Conservation (phyloP, 2,113 vertebrate species). For the Nansenia antarctica region DNA sequence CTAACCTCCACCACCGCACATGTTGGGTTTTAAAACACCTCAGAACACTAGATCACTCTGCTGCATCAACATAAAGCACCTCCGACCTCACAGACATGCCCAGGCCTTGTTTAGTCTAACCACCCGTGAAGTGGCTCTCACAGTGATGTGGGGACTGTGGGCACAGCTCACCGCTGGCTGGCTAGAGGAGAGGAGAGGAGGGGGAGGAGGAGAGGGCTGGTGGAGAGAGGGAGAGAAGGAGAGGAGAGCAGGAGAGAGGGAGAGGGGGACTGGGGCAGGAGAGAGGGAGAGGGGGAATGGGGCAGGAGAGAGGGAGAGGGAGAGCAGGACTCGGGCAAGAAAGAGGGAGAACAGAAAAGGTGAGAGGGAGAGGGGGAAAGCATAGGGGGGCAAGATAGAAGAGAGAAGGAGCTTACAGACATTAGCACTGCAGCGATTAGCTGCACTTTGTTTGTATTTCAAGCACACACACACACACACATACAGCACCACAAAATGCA, state of each 20-base stretch:
- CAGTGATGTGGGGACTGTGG: no score
- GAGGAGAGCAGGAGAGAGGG: background rate
- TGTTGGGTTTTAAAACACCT: no score
- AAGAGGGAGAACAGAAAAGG: background rate
- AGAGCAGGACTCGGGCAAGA: no score
- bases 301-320: background rate
- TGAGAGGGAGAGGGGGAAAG: background rate
- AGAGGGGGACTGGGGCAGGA: no score
- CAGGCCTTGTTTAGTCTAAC: no score
- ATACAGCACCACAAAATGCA: conserved; percentile 14
- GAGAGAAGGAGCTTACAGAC: background rate
- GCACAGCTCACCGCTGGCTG: no score
- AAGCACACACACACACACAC: conserved; percentile 15
- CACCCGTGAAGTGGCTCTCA: no score
- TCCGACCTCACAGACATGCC: no score
- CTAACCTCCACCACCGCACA: background rate
- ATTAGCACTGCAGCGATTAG: background rate
- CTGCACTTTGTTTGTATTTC: background rate
- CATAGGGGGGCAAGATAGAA: background rate
- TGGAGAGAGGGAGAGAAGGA: background rate
- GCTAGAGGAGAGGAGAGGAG: no score
- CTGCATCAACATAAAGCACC: no score
- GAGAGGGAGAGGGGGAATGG: background rate
- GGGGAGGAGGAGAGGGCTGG: background rate
- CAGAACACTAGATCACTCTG: no score